Base-by-base conservation (phyloP, 2,113 vertebrate genomes). In the Microcebus lehilahytsara region DNA sequence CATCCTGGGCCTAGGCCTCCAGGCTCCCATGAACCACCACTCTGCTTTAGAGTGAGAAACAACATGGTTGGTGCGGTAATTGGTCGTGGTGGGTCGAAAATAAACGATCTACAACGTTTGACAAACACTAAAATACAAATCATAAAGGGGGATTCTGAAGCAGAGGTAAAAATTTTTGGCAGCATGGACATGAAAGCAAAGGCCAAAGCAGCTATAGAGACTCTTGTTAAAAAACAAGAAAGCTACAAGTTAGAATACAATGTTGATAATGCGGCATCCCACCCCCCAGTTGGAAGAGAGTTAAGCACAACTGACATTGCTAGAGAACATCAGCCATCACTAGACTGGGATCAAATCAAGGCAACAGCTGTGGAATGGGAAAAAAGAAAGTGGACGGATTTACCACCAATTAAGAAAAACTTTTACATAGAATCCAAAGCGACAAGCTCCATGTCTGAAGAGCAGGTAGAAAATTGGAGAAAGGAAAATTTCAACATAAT, bases 401-500 rank as follows among this genome's bases (percentile, higher is more conserved):
- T 99, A 58, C 99, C 99, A 87, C 98, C 98, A 74, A 95, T 99
- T 89, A 98, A 98, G 97, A 99, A 99, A 98, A 97, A 98, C 17
- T 99, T 99, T 93, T 99, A 99, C 96, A 97, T 96, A 46, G 99
- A 99, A 97, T 98, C 99, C 0, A 34, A 98, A 83, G 98, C 97
- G 16, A 99, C 99, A 40, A 97, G 98, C 2, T 96, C 95, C 25
- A 98, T 99, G 97, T 98, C 98, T 95, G 81, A 87, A 95, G 98
- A 98, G 84, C 99, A 99, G 96, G 99, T 99, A 49, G 17, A 94
- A 37, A 69, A 91, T 2, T 99, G 99, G 99, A 99, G 99, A 97
- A 99, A 99, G 89, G 98, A 99, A 92, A 99, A 99, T 92, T 99
- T 99, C 96, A 97, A 99, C 77, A 98, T 99, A 60, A 99, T 98